Evolutionary conservation across 2,888 invertebrate species (phyloP), one percentile per base, ranked within the genome.

Genomic region (Phymatocera aterrima): DNA sequence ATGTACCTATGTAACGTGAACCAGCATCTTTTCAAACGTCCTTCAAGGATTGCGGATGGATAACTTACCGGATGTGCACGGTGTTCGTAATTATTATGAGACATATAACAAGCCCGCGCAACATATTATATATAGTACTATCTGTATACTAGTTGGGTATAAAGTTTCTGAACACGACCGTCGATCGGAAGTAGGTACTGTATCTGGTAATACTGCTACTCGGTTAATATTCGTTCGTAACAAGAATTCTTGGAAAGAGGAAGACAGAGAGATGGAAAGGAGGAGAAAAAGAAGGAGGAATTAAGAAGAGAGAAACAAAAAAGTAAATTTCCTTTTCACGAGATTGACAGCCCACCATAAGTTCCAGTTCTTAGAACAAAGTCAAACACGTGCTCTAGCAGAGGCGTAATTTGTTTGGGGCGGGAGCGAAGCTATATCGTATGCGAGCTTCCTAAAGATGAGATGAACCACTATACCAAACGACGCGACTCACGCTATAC

Each of bases 401-500:
- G 72, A 51, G 34, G 72, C 72, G 72, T 72, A 48, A 72, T 72
- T 72, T 72, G 72, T 72, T 72, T 72, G 72, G 72, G 72, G 72
- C 72, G 72, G 72, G 40, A 68, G 68, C 28, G n/a, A 68, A 68
- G 43, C 21, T 43, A n/a, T n/a, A n/a, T n/a, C n/a, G n/a, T n/a
- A 28, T 24, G 31, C 48, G 72, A 18, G 31, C 28, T 72, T 31
- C 43, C 68, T 21, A 43, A 48, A 18, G 72, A 68, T 40, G 72
- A 61, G 54, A 18, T 28, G 60, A 28, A 60, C 28, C n/a, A 28
- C 10, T 8, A 64, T n/a, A 68, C 68, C 68, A 24, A 68, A 48
- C 72, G 72, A 72, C 48, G n/a, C n/a, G n/a, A n/a, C n/a, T n/a
- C n/a, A n/a, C n/a, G n/a, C n/a, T n/a, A n/a, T n/a, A n/a, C n/a